These are phyloP conservation scores for Pristionchus entomophagus DNA, from an alignment of 2,888 invertebrate genomes.

Conservation along the genomic window DNA sequence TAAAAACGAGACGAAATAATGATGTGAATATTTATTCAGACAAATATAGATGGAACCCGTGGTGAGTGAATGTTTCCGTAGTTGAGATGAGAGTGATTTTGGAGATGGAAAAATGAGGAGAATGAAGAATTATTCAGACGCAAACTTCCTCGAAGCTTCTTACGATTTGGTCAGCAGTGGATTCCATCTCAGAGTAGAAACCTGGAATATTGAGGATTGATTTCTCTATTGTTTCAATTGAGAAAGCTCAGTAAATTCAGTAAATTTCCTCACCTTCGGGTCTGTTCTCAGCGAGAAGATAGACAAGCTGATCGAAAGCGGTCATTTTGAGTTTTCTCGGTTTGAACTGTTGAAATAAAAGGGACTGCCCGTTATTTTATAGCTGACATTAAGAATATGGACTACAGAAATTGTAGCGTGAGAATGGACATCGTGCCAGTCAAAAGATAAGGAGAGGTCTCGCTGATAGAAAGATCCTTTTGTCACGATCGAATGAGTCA, in stretches of 20 bases:
- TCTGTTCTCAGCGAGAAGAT: background rate
- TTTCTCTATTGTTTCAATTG: background rate
- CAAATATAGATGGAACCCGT: background rate
- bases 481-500: conserved; percentile 10
- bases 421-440: background rate
- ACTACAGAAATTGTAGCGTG: conserved; percentile 20
- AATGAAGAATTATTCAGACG: background rate
- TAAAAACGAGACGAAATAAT: no score
- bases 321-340: background rate
- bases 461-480: background rate
- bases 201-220: background rate
- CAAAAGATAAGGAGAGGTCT: conserved; percentile 13
- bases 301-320: background rate
- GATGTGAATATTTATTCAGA: no score
- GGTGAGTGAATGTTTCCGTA: background rate
- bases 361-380: background rate
- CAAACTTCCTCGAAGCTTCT: background rate
- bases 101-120: background rate
- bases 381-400: background rate
- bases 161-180: background rate
- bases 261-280: background rate
- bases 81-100: background rate
- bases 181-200: background rate
- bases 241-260: background rate
- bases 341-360: background rate